Base-by-base conservation (phyloP, 2,888 invertebrate genomes). In the Frankliniella intonsa region DNA sequence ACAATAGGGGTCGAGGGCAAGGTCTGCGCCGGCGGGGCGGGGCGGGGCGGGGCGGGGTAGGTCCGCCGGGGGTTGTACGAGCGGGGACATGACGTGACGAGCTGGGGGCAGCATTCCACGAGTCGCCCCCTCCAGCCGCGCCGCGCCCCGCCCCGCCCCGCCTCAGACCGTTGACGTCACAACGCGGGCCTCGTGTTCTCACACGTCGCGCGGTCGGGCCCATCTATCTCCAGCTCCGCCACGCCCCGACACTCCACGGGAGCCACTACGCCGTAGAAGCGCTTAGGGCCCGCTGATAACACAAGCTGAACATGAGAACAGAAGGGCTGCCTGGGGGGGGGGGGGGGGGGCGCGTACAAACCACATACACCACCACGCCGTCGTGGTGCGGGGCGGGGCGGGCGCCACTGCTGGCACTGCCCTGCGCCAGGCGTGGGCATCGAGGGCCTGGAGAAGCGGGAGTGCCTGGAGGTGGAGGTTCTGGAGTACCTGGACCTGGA, bases 141-240 rank as follows among this genome's bases (percentile, higher is more conserved):
- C 55, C 69, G 11, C 22, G 19, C 69, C 69, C 22, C 9, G 69
- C 69, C 69, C 69, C 69, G 9, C 69, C 69, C 69, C 69, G 25
- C 25, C 22, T n/a, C n/a, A n/a, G n/a, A n/a, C n/a, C 12, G 69
- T 22, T 76, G 69, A 76, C 69, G 69, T 76, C 69, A 76, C 69
- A 25, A 8, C 69, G 69, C 25, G 1, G 9, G 5, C 9, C 7
- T 8, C 22, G 69, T 76, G 69, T 25, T 76, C 69, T 25, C 69
- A 76, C 69, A 25, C 69, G 25, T 11, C 22, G 69, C 12, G 25
- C 69, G 3, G 38, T 5, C 38, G 38, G 3, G 5, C 7, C 69
- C 12, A 76, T 76, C 69, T 76, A 22, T 25, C 69, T 76, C 69
- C 69, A 76, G 69, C 69, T 0, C 12, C 22, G 69, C 69, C 5